Conservation (phyloP, 2,888 invertebrate species). For the Pristionchus fissidentatus region DNA sequence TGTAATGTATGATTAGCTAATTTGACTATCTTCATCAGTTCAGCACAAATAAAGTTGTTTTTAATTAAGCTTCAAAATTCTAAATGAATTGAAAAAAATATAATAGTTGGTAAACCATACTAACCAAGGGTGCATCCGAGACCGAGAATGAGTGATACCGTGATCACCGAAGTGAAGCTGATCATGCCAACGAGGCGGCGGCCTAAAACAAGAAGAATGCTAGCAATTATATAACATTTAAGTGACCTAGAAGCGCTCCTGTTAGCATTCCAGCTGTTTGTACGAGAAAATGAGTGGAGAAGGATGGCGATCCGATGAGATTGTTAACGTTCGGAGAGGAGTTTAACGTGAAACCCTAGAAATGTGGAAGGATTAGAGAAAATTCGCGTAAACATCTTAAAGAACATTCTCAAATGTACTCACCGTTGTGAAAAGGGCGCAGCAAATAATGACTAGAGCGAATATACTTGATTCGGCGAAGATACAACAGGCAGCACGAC, state of each 20-base stretch:
- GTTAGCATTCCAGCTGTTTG: slow-evolving; percentile 5
- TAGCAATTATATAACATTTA: neutral
- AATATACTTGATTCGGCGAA: slow-evolving; percentile 39
- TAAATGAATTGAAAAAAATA: too few relatives aligned
- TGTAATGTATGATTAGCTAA: too few relatives aligned
- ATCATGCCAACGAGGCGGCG: slow-evolving; percentile 32
- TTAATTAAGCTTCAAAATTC: too few relatives aligned
- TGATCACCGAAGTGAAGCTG: slow-evolving; percentile 44
- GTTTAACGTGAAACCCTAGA: slow-evolving; percentile 34
- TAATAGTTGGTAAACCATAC: neutral
- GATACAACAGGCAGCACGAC: slow-evolving; percentile 42
- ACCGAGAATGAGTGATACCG: neutral
- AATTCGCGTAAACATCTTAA: neutral
- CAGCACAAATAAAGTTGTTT: too few relatives aligned
- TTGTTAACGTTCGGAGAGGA: slow-evolving; percentile 29
- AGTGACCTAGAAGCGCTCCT: neutral
- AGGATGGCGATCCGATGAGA: slow-evolving; percentile 38
- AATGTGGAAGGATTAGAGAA: neutral
- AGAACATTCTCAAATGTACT: neutral
- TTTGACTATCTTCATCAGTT: too few relatives aligned
- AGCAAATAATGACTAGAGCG: slow-evolving; percentile 21
- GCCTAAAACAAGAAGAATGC: neutral
- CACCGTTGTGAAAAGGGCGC: slow-evolving; percentile 34
- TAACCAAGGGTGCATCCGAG: slow-evolving; percentile 26
- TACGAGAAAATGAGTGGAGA: slow-evolving; percentile 8